phyloP scores from a whole-genome alignment of 2,888 invertebrate genomes.

The Dynastes grantii region DNA sequence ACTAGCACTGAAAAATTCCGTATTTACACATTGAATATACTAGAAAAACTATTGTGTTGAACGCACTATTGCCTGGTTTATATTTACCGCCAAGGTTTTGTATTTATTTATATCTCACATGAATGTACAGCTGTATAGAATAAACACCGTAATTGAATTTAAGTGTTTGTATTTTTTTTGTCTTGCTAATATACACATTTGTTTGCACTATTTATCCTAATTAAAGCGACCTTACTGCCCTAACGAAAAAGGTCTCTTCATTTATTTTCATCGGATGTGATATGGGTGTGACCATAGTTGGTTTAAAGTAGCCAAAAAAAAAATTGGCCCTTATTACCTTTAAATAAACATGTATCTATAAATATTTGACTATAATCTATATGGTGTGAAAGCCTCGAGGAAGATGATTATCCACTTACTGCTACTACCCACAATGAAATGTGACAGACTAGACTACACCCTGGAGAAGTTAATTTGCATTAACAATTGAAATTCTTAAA shows the following conservation, averaged over 20 bases:
- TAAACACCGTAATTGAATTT: conserved; percentile 42
- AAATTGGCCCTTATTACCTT: no score
- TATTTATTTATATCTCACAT: conserved; percentile 31
- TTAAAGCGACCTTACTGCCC: no score
- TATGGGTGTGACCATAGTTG: no score
- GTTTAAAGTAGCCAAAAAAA: no score
- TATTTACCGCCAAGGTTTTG: conserved; percentile 36
- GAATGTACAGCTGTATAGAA: conserved; percentile 38
- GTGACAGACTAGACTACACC: conserved; percentile 4
- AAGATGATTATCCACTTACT: not conserved
- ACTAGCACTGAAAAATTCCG: conserved; percentile 3
- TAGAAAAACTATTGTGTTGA: conserved; percentile 29
- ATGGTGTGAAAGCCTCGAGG: not conserved
- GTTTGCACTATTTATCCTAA: not conserved
- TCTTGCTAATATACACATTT: conserved; percentile 4
- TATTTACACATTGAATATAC: conserved; percentile 19
- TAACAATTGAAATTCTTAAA: conserved; percentile 22
- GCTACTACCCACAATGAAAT: not conserved
- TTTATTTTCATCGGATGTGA: no score
- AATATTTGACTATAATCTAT: no score
- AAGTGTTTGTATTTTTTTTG: conserved; percentile 40
- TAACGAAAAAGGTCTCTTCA: no score
- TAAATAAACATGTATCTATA: no score
- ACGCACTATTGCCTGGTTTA: conserved; percentile 15
- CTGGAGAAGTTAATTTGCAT: conserved; percentile 28